Conservation (phyloP, 2,888 invertebrate species). For the Dione vanillae region DNA sequence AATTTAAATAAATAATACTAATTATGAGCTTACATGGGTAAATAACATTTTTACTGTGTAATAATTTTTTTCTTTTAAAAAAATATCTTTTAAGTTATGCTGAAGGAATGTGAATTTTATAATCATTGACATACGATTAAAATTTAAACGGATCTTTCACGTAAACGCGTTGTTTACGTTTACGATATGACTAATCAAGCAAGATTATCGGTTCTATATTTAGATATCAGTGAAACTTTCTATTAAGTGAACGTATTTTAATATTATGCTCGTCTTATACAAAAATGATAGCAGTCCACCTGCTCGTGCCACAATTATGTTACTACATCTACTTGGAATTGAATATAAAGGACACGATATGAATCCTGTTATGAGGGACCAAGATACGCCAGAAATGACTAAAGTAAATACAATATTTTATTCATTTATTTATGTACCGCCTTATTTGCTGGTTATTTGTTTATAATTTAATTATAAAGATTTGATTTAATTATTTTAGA, state of each 20-base stretch:
- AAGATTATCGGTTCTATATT: neutral
- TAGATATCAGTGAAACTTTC: neutral
- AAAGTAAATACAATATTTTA: conserved; percentile 58
- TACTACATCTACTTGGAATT: conserved; percentile 64
- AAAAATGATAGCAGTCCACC: conserved; percentile 70
- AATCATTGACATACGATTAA: no score
- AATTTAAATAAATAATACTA: no score
- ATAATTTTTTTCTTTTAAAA: no score
- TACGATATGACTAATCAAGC: neutral
- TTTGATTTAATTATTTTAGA: conserved; percentile 58
- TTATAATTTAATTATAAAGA: neutral
- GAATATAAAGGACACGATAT: conserved; percentile 58
- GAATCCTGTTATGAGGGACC: conserved; percentile 69
- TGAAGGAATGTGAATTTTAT: no score
- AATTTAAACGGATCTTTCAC: no score
- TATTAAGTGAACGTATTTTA: neutral
- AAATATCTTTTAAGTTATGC: no score
- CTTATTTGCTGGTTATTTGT: neutral
- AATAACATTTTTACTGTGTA: no score
- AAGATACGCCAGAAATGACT: conserved; percentile 65
- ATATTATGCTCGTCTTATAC: conserved; percentile 60
- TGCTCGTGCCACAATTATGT: conserved; percentile 70
- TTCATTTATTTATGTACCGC: neutral
- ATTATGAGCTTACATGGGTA: no score
- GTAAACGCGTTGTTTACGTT: neutral